These are phyloP conservation scores for Microcebus griseorufus DNA, from an alignment of 2,113 vertebrate genomes.

Conservation along the genomic window DNA sequence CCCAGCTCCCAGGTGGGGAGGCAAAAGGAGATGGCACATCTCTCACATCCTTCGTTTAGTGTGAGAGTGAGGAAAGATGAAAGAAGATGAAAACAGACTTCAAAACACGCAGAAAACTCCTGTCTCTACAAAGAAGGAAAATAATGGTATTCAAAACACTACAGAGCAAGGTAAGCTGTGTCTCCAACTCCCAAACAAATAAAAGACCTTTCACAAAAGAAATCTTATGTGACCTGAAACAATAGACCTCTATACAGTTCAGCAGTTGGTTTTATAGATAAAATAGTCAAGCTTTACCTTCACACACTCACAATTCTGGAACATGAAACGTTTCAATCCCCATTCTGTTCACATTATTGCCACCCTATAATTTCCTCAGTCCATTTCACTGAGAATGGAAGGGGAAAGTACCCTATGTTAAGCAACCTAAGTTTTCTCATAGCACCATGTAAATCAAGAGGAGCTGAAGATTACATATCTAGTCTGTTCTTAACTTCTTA, in stretches of 20 bases:
- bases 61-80: slow-evolving; percentile 57
- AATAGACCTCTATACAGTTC: slow-evolving; percentile 16
- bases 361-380: not conserved
- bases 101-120: slow-evolving; percentile 8
- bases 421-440: not conserved
- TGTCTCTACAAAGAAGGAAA: slow-evolving; percentile 14
- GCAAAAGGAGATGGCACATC: not conserved
- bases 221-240: not conserved
- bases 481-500: not conserved
- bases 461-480: not conserved
- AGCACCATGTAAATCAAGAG: not conserved
- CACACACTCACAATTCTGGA: not conserved
- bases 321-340: not conserved
- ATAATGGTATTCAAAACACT: not conserved
- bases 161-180: slow-evolving; percentile 15
- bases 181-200: slow-evolving; percentile 29
- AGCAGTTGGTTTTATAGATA: slow-evolving; percentile 23
- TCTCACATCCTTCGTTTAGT: slow-evolving; percentile 53
- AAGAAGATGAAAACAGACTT: slow-evolving; percentile 55
- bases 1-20: slow-evolving; percentile 44
- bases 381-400: not conserved
- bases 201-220: slow-evolving; percentile 49
- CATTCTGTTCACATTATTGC: not conserved
- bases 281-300: slow-evolving; percentile 14
- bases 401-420: not conserved